Base-by-base conservation (phyloP, 2,113 vertebrate genomes). In the Oceanites oceanicus region DNA sequence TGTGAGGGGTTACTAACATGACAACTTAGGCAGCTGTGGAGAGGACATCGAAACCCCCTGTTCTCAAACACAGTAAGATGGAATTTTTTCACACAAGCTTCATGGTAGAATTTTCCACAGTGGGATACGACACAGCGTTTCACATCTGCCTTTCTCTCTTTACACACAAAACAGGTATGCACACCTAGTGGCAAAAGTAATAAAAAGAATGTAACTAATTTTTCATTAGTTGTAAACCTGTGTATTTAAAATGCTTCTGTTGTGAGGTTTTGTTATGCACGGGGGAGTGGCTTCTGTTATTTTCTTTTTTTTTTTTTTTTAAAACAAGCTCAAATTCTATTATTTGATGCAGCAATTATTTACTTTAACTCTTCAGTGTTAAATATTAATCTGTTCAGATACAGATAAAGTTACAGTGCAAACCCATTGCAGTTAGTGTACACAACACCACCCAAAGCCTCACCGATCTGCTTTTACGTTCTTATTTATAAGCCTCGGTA, bases 71-170 rank as follows among this genome's bases (percentile, higher is more conserved):
- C 98, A 0, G 99, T 98, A 65, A 99, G 98, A 4, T 98, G 98
- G 68, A 97, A 99, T 88, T 98, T 98, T 61, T 98, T 98, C 88
- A 99, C 98, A 49, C 99, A 99, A 4, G 98, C 98, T 76, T 99
- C 99, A 0, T 99, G 99, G 98, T 99, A 99, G 94, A 99, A 99
- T 75, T 99, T 99, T 22, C 99, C 99, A 6, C 99, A 99, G 95
- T 99, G 98, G 7, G 98, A 98, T 7, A 99, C 99, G 3, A 98
- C 98, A 50, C 99, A 99, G 88, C 99, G 99, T 15, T 98, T 98
- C 68, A 99, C 97, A 21, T 98, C 98, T 6, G 98, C 98, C 40
- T 98, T 98, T 9, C 97, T 98, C 96, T 98, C 98, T 96, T 99
- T 99, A 79, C 99, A 99, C 88, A 98, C 97, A 85, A 99, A 99